Evolutionary conservation across 2,113 vertebrate species (phyloP).

Genomic region (Notarius quadriscutis): DNA sequence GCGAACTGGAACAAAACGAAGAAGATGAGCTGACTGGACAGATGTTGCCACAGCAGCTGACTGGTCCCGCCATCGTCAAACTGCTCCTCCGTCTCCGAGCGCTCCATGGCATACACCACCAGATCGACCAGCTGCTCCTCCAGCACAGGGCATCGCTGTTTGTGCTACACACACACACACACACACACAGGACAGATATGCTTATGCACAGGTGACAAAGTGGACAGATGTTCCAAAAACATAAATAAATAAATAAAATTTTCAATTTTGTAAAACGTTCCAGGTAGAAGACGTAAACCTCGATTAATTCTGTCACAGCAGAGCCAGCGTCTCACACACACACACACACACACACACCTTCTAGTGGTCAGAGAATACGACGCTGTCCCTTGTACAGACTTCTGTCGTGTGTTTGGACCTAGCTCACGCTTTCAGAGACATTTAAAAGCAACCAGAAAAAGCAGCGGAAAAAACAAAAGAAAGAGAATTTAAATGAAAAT

Average conservation of each 20-base stretch:
- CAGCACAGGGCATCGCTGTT: slow-evolving; percentile 96
- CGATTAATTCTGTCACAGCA: not conserved
- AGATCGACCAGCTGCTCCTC: slow-evolving; percentile 99
- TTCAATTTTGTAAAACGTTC: not conserved
- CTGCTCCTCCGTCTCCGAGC: slow-evolving; percentile 96
- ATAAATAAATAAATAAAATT: not conserved
- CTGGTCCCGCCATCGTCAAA: slow-evolving; percentile 97
- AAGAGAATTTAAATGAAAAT: not conserved
- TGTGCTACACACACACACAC: slow-evolving; percentile 82
- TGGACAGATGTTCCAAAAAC: not conserved
- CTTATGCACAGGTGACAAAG: slow-evolving; percentile 5
- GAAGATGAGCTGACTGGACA: slow-evolving; percentile 99
- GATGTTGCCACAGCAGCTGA: slow-evolving; percentile 98
- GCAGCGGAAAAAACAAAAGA: not conserved
- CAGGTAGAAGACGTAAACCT: not conserved
- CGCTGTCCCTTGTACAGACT: not conserved
- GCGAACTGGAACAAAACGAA: slow-evolving; percentile 99
- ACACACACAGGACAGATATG: slow-evolving; percentile 22
- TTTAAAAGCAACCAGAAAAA: not conserved
- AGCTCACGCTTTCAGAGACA: not conserved
- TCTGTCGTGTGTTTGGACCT: not conserved
- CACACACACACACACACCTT: not conserved
- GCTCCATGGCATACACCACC: slow-evolving; percentile 99
- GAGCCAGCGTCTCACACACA: not conserved
- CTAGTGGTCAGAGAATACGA: too few species aligned